These are phyloP conservation scores for Calosoma granatense DNA, from an alignment of 1,140 invertebrate genomes.

Conservation along the genomic window DNA sequence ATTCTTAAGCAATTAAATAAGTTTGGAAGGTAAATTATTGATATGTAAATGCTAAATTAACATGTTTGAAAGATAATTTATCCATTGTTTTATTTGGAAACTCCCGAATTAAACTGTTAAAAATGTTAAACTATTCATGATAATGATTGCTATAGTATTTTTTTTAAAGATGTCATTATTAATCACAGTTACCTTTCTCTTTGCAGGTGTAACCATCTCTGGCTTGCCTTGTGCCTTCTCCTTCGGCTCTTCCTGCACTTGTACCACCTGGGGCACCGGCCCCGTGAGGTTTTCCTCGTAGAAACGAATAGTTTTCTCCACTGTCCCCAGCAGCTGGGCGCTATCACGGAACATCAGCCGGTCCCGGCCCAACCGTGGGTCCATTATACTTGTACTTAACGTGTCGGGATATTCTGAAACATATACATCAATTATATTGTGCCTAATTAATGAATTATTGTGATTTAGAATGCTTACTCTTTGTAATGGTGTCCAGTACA, in stretches of 20 bases:
- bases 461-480: background rate
- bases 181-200: slow-evolving; percentile 28
- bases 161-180: background rate
- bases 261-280: background rate
- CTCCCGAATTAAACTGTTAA: too few species aligned
- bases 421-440: background rate
- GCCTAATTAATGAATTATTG: background rate
- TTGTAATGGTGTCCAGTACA: background rate
- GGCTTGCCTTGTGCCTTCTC: slow-evolving; percentile 4
- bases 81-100: too few species aligned
- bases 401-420: background rate
- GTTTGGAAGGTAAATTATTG: background rate
- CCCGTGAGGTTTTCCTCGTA: slow-evolving; percentile 20
- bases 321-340: slow-evolving; percentile 30
- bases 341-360: slow-evolving; percentile 22
- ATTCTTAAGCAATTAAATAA: background rate
- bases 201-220: slow-evolving; percentile 23
- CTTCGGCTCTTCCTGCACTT: background rate
- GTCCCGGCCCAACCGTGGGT: slow-evolving; percentile 12
- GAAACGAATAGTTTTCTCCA: slow-evolving; percentile 33
- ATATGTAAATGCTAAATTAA: background rate
- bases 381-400: background rate
- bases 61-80: background rate
- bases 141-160: background rate
- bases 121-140: too few species aligned